phyloP scores from a whole-genome alignment of 2,797 vertebrate genomes.

The Chrysocyon brachyurus region DNA sequence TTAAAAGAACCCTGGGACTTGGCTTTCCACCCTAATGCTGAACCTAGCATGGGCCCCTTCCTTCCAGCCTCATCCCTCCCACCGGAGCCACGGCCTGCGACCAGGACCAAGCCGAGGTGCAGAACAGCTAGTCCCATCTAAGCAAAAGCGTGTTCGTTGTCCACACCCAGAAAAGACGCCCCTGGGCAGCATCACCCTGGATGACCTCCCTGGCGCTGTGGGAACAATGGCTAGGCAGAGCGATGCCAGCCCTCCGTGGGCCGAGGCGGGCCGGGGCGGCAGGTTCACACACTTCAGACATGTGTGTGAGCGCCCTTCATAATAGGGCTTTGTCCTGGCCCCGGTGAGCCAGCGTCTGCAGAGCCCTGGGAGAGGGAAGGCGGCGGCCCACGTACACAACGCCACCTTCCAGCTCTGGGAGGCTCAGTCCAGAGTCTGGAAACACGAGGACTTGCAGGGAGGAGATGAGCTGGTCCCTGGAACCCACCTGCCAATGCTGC shows the following conservation, averaged over 20 bases:
- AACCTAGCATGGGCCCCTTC: background rate
- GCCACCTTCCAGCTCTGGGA: background rate
- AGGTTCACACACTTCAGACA: slow-evolving; percentile 63
- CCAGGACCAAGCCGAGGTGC: accelerated
- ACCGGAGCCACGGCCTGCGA: accelerated
- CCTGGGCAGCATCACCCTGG: slow-evolving; percentile 26
- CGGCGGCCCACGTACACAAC: background rate
- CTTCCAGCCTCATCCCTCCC: background rate
- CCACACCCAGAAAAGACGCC: background rate
- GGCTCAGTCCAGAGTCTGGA: background rate
- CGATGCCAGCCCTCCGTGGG: slow-evolving; percentile 51
- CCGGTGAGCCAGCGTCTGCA: slow-evolving; percentile 17
- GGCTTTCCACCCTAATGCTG: accelerated
- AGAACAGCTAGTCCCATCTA: background rate
- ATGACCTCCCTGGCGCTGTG: slow-evolving; percentile 44
- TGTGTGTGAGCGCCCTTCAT: background rate
- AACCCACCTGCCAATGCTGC: background rate
- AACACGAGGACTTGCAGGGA: background rate
- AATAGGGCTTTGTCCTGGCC: slow-evolving; percentile 76
- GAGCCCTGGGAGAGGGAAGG: background rate
- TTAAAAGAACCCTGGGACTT: background rate
- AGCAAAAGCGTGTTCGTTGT: accelerated
- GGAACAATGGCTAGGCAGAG: slow-evolving; percentile 45
- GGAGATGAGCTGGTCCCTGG: background rate
- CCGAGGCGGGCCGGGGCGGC: slow-evolving; percentile 28